Percentiles rank a stretch among this genome's conserved stretches.
These are phyloP conservation scores for Sphaeridia pumilis DNA, from an alignment of 2,888 invertebrate genomes.

Conservation along the genomic window DNA sequence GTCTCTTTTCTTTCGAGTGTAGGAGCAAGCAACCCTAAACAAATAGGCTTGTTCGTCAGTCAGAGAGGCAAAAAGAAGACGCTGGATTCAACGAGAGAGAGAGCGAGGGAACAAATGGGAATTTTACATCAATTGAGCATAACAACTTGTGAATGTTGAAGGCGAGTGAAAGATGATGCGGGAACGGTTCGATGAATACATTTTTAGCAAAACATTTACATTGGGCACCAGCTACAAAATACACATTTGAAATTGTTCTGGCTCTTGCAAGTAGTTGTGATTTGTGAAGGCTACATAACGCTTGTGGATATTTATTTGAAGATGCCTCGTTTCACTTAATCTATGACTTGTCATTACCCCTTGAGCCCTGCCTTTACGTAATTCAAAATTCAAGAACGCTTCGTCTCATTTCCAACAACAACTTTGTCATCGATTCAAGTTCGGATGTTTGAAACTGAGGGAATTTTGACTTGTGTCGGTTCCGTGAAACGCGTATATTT, in stretches of 20 bases:
- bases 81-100: too few relatives aligned
- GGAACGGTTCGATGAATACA: not conserved
- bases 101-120: too few relatives aligned
- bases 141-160: not conserved
- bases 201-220: conserved; percentile 2
- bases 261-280: not conserved
- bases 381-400: not conserved
- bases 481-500: too few relatives aligned
- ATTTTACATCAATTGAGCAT: not conserved
- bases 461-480: too few relatives aligned
- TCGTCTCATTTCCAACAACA: too few relatives aligned
- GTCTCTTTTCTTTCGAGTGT: too few relatives aligned
- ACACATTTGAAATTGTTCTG: not conserved
- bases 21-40: too few relatives aligned
- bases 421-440: too few relatives aligned
- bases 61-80: too few relatives aligned
- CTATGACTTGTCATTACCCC: conserved; percentile 15
- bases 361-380: not conserved
- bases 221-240: not conserved
- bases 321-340: conserved; percentile 16
- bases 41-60: too few relatives aligned
- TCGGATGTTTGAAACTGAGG: too few relatives aligned
- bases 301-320: conserved; percentile 15
- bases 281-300: not conserved
- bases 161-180: not conserved